Conservation (phyloP, 2,888 invertebrate species). For the Drosophila maculinotata region DNA sequence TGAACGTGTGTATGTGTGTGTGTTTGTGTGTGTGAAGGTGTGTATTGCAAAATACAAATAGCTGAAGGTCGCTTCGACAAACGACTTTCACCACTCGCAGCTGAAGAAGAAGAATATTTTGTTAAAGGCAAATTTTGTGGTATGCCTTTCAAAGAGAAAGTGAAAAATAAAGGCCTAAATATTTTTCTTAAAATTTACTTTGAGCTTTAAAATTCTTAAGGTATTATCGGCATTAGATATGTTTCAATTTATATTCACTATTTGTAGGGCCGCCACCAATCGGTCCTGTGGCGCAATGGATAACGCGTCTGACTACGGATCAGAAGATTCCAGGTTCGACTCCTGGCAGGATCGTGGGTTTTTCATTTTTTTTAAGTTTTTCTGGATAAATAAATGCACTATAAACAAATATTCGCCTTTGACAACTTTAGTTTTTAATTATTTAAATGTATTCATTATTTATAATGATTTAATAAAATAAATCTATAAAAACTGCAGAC, state of each 20-base stretch:
- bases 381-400: too few relatives aligned
- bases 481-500: too few relatives aligned
- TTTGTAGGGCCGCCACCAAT: not conserved
- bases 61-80: slow-evolving; percentile 38
- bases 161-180: not conserved
- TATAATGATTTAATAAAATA: too few relatives aligned
- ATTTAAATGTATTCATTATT: too few relatives aligned
- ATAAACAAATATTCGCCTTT: too few relatives aligned
- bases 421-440: too few relatives aligned
- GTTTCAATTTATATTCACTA: not conserved
- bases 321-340: slow-evolving; percentile 86
- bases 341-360: slow-evolving; percentile 85
- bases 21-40: not conserved
- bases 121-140: not conserved
- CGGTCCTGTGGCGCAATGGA: slow-evolving; percentile 86
- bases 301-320: slow-evolving; percentile 86
- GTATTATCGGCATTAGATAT: too few relatives aligned
- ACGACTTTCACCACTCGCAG: slow-evolving; percentile 31
- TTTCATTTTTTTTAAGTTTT: too few relatives aligned
- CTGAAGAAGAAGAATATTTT: not conserved
- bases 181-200: not conserved
- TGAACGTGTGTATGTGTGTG: not conserved
- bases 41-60: slow-evolving; percentile 30
- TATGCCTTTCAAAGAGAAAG: not conserved
- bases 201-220: not conserved